Evolutionary conservation across 2,113 vertebrate species (phyloP).

Genomic region (Eolophus roseicapilla): DNA sequence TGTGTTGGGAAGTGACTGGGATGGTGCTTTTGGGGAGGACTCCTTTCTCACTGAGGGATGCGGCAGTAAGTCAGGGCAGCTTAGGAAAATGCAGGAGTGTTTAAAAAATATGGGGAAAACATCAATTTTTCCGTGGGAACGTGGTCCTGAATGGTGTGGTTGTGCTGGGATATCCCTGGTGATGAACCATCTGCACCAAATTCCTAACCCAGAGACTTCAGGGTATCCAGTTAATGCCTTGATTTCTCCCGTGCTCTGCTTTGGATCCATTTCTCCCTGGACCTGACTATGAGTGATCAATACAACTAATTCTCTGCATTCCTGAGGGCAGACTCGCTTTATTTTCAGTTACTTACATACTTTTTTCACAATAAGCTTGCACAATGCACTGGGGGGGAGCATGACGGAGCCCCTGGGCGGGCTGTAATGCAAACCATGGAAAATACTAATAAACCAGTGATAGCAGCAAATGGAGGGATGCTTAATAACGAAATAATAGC

Average conservation of each 20-base stretch:
- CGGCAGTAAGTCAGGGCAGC: background rate
- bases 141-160: no score
- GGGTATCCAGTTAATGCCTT: background rate
- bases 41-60: no score
- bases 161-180: background rate
- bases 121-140: fast-evolving
- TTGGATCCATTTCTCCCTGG: background rate
- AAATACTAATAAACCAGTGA: background rate
- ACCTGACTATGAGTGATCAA: background rate
- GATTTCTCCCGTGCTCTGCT: background rate
- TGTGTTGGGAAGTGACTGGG: background rate
- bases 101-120: fast-evolving
- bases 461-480: background rate
- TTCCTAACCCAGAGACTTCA: fast-evolving
- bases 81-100: background rate
- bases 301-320: background rate
- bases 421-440: background rate
- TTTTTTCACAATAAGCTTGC: background rate
- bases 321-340: background rate
- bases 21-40: background rate
- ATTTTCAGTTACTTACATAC: background rate
- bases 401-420: background rate
- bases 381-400: fast-evolving
- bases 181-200: background rate
- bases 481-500: background rate